Base-by-base conservation (phyloP, 1,140 invertebrate genomes). In the Drosophila asahinai region DNA sequence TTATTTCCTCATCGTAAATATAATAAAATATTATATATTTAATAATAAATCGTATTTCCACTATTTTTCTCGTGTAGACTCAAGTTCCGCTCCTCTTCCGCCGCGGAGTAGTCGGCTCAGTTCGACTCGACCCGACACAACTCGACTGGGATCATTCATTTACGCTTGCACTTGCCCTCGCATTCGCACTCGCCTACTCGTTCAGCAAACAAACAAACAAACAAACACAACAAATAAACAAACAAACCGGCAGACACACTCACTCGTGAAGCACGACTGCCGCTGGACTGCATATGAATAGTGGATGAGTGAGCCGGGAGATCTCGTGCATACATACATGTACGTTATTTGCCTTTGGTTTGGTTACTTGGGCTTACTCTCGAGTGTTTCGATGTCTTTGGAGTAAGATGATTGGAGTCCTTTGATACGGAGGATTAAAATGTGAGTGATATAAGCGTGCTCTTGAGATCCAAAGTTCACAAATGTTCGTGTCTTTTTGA, bases 251-350 rank as follows among this genome's bases (percentile, higher is more conserved):
- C 48, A 78, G 49, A 58, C 52, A 73, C 36, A 67, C 45, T 65
- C 47, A 51, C 51, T 65, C 38, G 57, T 45, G 55, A 30, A 66
- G 19, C 62, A 55, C 17, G 47, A 64, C 67, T 77, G 76, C 57
- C 80, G 76, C 60, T 74, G 81, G 72, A 71, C 84, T 89, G 84
- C 74, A 84, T 90, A 84, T 87, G 84, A 87, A 89, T 87, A 86
- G 82, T 86, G 77, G 76, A 73, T 68, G 43, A 70, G 77, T 66
- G 65, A 38, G 59, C 19, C 30, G 8, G 42, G 15, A 40, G 36
- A 30, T 51, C 47, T 43, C 40, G 14, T 30, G 54, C 30, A 51
- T 33, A 60, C 22, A 67, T 33, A 27, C 27, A 27, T 43, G 22
- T 38, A 55, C 12, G 43, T 12, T 57, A 40, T 57, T 67, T 71